phyloP scores from a whole-genome alignment of 2,888 invertebrate species.

The Himalopsyche kuldschensis region DNA sequence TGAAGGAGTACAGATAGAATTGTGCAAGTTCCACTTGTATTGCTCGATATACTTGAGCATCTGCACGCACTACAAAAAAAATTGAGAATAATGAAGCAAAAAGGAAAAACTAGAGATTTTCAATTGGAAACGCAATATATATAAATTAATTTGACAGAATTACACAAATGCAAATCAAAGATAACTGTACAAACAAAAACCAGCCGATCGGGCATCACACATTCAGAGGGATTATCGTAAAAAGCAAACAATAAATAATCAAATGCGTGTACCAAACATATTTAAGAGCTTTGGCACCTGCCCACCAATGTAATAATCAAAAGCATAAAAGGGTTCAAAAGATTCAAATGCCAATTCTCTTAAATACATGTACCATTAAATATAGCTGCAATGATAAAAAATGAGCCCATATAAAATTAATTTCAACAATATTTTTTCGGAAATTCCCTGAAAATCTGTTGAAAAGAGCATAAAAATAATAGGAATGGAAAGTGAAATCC shows the following conservation, averaged over 20 bases:
- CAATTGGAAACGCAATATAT: constrained; percentile 13
- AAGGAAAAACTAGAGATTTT: constrained; percentile 24
- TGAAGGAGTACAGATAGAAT: not conserved
- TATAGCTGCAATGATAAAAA: not conserved
- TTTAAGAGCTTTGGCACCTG: not conserved
- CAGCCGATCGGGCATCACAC: constrained; percentile 27
- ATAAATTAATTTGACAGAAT: not conserved
- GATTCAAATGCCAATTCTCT: constrained; percentile 1
- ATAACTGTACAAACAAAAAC: constrained; percentile 29
- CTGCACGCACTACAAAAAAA: not conserved
- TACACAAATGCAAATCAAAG: constrained; percentile 23
- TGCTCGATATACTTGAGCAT: not conserved
- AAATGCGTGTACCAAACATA: not conserved
- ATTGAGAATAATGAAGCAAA: constrained; percentile 3
- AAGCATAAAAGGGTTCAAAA: not conserved
- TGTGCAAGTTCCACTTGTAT: not conserved
- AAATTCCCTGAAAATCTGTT: not conserved
- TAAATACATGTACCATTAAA: not conserved
- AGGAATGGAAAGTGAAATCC: not conserved
- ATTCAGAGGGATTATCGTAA: constrained; percentile 7
- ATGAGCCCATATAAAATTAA: not conserved
- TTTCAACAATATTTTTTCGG: not conserved
- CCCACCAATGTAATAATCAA: not conserved
- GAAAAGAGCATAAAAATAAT: constrained; percentile 6
- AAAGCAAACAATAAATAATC: not conserved